Percentiles rank a stretch among this genome's conserved stretches.
phyloP scores from a whole-genome alignment of 2,888 invertebrate species.

The Dichetophora obliterata region DNA sequence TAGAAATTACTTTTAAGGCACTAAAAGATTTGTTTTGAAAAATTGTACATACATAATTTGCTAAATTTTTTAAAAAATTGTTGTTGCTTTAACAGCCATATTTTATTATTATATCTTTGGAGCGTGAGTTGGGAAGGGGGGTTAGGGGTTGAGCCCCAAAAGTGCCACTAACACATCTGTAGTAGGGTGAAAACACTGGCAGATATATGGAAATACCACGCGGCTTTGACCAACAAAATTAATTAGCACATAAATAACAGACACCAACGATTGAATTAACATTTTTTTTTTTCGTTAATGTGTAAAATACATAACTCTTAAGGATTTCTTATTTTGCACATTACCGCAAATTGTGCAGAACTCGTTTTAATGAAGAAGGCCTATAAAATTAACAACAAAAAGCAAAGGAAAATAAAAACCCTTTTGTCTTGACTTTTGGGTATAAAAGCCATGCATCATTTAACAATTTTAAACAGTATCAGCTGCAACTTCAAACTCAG shows the following conservation, averaged over 20 bases:
- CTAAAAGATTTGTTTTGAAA: too few species aligned
- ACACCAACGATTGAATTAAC: too few species aligned
- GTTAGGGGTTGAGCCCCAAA: too few species aligned
- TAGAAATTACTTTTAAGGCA: too few species aligned
- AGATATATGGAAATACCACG: not conserved
- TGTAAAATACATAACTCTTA: not conserved
- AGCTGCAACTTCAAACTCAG: conserved; percentile 48
- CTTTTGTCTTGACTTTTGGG: conserved; percentile 41
- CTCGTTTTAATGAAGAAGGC: conserved; percentile 12
- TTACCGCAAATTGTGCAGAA: conserved; percentile 12
- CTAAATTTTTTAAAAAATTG: too few species aligned
- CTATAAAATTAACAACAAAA: conserved; percentile 18
- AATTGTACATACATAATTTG: too few species aligned
- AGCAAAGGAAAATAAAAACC: conserved; percentile 5
- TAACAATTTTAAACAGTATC: conserved; percentile 57
- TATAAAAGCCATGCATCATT: conserved; percentile 57
- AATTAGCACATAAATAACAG: too few species aligned
- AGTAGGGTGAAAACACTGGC: too few species aligned
- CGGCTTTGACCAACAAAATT: not conserved
- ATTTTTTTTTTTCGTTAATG: not conserved
- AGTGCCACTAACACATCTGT: too few species aligned
- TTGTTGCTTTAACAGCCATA: too few species aligned
- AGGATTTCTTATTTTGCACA: not conserved
- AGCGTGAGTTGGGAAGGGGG: too few species aligned
- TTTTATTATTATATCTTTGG: too few species aligned